Evolutionary conservation across 2,113 vertebrate genomes (phyloP).

Genomic region (Gobiocypris rarus): DNA sequence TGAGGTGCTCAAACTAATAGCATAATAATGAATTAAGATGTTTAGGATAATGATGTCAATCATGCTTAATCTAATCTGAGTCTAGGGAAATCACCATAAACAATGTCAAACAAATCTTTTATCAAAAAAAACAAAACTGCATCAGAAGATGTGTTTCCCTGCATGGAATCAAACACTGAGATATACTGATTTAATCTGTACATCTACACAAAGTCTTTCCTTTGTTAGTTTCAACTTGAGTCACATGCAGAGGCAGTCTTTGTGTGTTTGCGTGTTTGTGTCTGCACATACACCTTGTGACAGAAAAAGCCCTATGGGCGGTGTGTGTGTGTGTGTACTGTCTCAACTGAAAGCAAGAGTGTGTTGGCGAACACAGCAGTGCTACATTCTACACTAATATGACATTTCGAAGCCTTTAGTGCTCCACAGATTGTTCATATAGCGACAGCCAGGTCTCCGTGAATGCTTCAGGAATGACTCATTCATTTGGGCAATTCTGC

Average conservation of each 20-base stretch:
- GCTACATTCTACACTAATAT: slow-evolving; percentile 27
- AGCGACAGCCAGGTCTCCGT: slow-evolving; percentile 20
- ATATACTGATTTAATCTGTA: slow-evolving; percentile 32
- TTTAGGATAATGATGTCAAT: background rate
- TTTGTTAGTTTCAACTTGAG: slow-evolving; percentile 44
- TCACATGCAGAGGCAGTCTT: slow-evolving; percentile 35
- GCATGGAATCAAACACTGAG: background rate
- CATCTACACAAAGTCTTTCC: slow-evolving; percentile 45
- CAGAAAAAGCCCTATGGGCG: slow-evolving; percentile 2
- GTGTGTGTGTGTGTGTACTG: slow-evolving; percentile 26
- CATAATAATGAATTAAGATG: background rate
- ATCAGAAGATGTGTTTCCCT: background rate
- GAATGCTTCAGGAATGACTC: slow-evolving; percentile 45
- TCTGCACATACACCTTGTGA: background rate
- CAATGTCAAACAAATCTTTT: background rate
- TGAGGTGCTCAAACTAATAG: background rate
- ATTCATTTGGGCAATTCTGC: slow-evolving; percentile 8
- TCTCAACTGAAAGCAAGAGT: slow-evolving; percentile 15
- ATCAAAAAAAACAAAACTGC: background rate
- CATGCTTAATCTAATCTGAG: background rate
- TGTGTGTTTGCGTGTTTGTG: slow-evolving; percentile 18
- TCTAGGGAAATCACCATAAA: background rate
- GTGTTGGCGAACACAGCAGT: slow-evolving; percentile 11
- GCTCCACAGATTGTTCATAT: slow-evolving; percentile 28
- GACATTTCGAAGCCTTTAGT: slow-evolving; percentile 22